A percentile compares a stretch with the other conserved stretches of the same genome.
phyloP scores from a whole-genome alignment of 2,113 vertebrate genomes.

The Dasyornis broadbenti region DNA sequence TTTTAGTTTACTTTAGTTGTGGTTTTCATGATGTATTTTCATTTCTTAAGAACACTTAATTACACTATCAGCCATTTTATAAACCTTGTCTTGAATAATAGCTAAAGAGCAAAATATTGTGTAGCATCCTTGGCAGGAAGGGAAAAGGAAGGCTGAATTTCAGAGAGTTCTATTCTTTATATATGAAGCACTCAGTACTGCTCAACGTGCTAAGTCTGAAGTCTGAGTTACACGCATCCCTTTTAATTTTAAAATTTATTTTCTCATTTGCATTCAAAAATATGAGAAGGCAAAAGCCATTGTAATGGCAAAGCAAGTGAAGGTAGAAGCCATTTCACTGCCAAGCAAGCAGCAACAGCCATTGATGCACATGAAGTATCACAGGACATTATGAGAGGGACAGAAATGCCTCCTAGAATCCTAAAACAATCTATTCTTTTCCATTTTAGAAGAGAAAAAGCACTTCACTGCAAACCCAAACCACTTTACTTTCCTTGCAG shows the following conservation, averaged over 20 bases:
- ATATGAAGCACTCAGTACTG: background rate
- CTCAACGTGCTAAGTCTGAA: background rate
- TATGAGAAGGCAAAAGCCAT: background rate
- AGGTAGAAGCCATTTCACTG: background rate
- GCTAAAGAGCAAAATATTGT: background rate
- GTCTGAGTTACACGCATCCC: background rate
- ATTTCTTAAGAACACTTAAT: background rate
- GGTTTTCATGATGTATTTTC: background rate
- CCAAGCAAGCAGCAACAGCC: background rate
- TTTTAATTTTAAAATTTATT: background rate
- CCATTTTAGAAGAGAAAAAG: background rate
- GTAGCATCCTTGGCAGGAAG: background rate
- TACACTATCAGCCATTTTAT: background rate
- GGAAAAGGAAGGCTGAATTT: background rate
- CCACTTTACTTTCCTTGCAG: background rate
- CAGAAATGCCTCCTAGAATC: background rate
- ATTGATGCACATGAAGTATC: background rate
- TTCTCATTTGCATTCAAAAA: background rate
- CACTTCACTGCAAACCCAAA: background rate
- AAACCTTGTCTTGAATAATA: background rate
- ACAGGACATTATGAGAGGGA: background rate
- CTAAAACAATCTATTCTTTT: background rate
- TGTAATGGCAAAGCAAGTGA: background rate
- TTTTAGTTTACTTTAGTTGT: background rate
- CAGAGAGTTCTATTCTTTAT: background rate